phyloP scores from a whole-genome alignment of 2,797 vertebrate genomes.

The Hydrophis major region DNA sequence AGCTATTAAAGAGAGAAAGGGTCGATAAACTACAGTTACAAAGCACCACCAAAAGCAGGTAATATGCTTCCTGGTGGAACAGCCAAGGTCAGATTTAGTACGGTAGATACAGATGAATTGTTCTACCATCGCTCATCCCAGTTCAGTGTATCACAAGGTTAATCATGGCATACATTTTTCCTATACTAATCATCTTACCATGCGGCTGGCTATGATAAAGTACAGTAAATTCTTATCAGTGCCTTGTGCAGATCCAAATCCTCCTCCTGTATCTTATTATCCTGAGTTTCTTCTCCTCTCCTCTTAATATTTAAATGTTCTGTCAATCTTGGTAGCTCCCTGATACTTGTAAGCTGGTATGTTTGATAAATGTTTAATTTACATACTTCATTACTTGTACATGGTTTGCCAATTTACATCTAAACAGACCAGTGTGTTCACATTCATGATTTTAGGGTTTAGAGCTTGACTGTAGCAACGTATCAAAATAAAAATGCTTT shows the following conservation, averaged over 20 bases:
- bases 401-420: background rate
- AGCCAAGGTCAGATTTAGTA: constrained; percentile 10
- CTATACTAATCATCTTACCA: background rate
- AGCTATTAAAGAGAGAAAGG: background rate
- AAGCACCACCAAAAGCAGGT: background rate
- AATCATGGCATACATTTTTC: background rate
- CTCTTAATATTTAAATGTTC: background rate
- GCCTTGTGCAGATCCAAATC: background rate
- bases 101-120: background rate
- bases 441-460: background rate
- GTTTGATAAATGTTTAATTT: background rate
- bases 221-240: background rate
- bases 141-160: background rate
- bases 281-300: background rate
- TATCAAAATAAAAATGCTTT: background rate
- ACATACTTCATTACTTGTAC: background rate
- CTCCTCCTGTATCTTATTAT: background rate
- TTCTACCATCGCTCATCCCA: background rate
- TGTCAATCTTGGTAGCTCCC: background rate
- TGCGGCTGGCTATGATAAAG: background rate
- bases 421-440: background rate
- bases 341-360: background rate
- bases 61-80: background rate
- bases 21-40: background rate
- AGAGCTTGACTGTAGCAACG: background rate